Percentiles rank a stretch among this genome's conserved stretches.
These are phyloP conservation scores for Thaleichthys pacificus DNA, from an alignment of 2,797 vertebrate genomes.

Conservation along the genomic window DNA sequence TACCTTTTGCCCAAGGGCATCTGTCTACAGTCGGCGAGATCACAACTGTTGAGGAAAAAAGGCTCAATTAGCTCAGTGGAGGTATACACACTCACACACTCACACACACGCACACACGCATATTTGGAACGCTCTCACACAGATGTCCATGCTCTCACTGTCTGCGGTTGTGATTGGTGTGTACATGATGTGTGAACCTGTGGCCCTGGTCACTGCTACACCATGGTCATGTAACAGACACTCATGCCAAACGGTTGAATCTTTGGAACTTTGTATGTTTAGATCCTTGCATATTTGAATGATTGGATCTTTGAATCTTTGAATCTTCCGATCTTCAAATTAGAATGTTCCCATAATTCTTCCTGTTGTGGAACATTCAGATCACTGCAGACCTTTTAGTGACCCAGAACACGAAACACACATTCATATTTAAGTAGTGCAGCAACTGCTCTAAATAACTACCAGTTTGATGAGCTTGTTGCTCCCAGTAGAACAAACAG, in stretches of 20 bases:
- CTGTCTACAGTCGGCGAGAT: slow-evolving; percentile 86
- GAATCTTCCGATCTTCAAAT: slow-evolving; percentile 25
- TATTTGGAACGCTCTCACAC: slow-evolving; percentile 28
- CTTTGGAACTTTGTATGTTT: too few species aligned
- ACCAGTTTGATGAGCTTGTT: slow-evolving; percentile 65
- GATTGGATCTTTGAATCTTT: too few species aligned
- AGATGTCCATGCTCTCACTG: slow-evolving; percentile 70
- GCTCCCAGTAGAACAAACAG: slow-evolving; percentile 61
- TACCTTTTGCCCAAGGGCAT: slow-evolving; percentile 79
- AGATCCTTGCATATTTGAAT: too few species aligned
- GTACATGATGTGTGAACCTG: slow-evolving; percentile 69
- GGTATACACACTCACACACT: slow-evolving; percentile 60
- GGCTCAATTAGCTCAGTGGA: slow-evolving; percentile 81
- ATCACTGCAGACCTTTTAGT: slow-evolving; percentile 36
- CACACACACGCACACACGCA: slow-evolving; percentile 36
- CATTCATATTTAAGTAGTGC: slow-evolving; percentile 40
- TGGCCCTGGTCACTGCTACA: slow-evolving; percentile 66
- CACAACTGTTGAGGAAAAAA: slow-evolving; percentile 84
- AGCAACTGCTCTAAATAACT: slow-evolving; percentile 60
- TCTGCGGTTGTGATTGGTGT: slow-evolving; percentile 74
- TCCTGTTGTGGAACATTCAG: slow-evolving; percentile 30
- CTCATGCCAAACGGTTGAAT: too few species aligned
- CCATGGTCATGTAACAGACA: slow-evolving; percentile 16
- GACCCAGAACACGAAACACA: slow-evolving; percentile 19
- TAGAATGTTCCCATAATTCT: slow-evolving; percentile 45